Base-by-base conservation (phyloP, 2,888 invertebrate genomes). In the Biston stratarius region DNA sequence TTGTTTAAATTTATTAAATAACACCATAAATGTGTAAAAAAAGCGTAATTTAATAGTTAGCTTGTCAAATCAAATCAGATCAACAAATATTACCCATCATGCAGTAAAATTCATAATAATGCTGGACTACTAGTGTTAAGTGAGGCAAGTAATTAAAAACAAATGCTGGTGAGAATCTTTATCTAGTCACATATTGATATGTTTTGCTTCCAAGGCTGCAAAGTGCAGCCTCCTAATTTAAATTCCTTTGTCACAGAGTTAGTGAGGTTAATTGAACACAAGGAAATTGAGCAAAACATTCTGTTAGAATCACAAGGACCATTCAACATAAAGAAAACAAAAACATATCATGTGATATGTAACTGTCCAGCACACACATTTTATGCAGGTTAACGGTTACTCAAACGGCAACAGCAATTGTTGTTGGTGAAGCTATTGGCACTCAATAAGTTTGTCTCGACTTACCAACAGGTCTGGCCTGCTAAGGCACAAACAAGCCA, bases 401-500 rank as follows among this genome's bases (percentile, higher is more conserved):
- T 88, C 87, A 87, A 86, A 88, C 85, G 82, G 90, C 86, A 85
- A 87, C 87, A 92, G 91, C 90, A 70, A 88, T 88, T 83, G 83
- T 85, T 88, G 88, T 88, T 85, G 84, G 83, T 84, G 83, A 91
- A 92, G 92, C 92, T 84, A 79, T 84, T 82, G 78, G 84, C 91
- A 89, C 86, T 88, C 88, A 82, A 78, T 86, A 84, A 83, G 77
- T 80, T 83, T 81, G 77, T 90, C 88, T 92, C 88, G 84, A 95
- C 95, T 95, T 95, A 95, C 95, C 95, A 95, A 95, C 94, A 95
- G 95, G 94, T 95, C 95, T 95, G 95, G 95, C 95, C 95, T 95
- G 93, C 94, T 94, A 95, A 95, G 95, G 95, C 95, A 95, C 95
- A 95, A 95, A 95, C 95, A 95, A 95, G 95, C 95, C 95, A 95